Evolutionary conservation across 1,140 invertebrate species (phyloP), one percentile per base, ranked within the genome.

Genomic region (Radopholus similis): DNA sequence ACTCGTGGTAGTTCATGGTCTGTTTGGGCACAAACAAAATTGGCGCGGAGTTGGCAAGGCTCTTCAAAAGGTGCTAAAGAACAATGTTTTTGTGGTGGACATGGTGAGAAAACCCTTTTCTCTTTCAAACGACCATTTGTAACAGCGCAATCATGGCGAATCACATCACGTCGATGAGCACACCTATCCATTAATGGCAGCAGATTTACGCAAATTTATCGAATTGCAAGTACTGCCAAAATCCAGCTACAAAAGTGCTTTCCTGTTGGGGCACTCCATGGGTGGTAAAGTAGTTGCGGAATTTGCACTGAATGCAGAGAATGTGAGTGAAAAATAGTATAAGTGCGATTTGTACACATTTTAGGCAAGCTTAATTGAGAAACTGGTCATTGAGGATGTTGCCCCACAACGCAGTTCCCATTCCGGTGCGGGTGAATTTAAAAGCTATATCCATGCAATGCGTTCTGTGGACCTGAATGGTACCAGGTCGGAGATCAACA

Each of bases 201-300:
- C 28, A 9, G 77, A 78, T 73, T 38, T 78, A 28, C 47, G 51
- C 4, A 40, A 63, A 38, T 78, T 80, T 64, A 74, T 78, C 32
- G 47, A 71, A 47, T 42, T 53, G 32, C 60, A 55, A 34, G 66
- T 74, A 21, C 32, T 64, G 3, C 30, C 42, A 23, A 72, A 67
- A 38, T 59, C 64, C 13, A n/a, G 21, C 13, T 66, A 64, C 53
- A 47, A 69, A 8, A 62, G 53, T 15, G 71, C 74, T 26, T 55
- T 74, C 58, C 32, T 78, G 15, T 47, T 78, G 5, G 77, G 77
- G 15, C 77, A 78, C 62, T 78, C 77, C 9, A 78, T 78, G 77
- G 77, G 77, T 9, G 77, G 77, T 47, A 78, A 80, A 57, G 73
- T 65, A 9, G 75, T 55, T 0, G 63, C 76, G 34, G 49, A 67